Base-by-base conservation (phyloP, 2,113 vertebrate genomes). In the Tragelaphus scriptus region DNA sequence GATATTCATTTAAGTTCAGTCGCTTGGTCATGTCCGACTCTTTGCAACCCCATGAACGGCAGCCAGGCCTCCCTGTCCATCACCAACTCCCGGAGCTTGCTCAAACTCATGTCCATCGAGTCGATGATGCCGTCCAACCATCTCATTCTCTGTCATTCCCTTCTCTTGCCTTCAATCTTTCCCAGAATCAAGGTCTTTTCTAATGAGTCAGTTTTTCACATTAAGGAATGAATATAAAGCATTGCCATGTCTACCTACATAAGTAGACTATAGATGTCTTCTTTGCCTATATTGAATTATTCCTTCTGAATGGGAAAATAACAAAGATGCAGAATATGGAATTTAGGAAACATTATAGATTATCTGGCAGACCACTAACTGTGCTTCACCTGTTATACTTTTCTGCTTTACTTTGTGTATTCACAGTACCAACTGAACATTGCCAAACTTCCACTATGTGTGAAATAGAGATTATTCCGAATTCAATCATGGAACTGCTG, bases 11-110 rank as follows among this genome's bases (percentile, higher is more conserved):
- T 36, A 36, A 71, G n/a, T 71, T 71, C 65, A 36, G 65, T 71
- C 0, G 1, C 17, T 36, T 10, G 36, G 9, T 71, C n/a, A 1
- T 36, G n/a, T 36, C n/a, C 0, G 0, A 36, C 19, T 71, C n/a
- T 36, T 68, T 71, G 65, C 0, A 0, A 71, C 17, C 17, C 65
- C 4, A 71, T 71, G 65, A 71, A 71, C 0, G 0, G 17, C 19
- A 36, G 17, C 17, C 19, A 36, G 65, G 65, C n/a, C 65, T 71
- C 9, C n/a, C 9, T 71, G n/a, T 23, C n/a, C 5, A 36, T 36
- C 17, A 71, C n/a, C 19, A 71, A 23, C 65, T 36, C n/a, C 65
- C 11, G 0, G n/a, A 71, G 10, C n/a, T 71, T 36, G 19, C n/a
- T 71, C 9, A 71, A 6, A 23, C n/a, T 40, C n/a, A 71, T 23